Evolutionary conservation across 2,797 vertebrate species (phyloP).

Genomic region (Acropternis orthonyx): DNA sequence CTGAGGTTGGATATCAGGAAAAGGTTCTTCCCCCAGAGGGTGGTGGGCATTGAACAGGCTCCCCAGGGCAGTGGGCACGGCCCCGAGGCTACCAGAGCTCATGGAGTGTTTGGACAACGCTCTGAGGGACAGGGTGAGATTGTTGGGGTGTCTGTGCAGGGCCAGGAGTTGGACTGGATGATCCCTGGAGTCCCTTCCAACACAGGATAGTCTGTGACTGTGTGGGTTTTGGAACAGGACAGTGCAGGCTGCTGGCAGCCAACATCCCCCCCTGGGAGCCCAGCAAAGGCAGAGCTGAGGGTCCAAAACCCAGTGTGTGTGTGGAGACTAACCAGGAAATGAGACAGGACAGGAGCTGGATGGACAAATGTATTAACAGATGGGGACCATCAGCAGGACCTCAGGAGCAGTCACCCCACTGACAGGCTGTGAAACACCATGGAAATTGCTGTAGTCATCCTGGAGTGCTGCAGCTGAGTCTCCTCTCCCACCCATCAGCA

Average conservation of each 20-base stretch:
- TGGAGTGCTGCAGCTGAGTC: not conserved
- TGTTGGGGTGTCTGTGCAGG: not conserved
- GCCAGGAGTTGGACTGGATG: rapidly evolving
- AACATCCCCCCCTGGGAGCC: not conserved
- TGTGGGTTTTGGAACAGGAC: not conserved
- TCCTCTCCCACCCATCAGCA: rapidly evolving
- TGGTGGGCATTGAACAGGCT: not conserved
- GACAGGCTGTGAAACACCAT: not conserved
- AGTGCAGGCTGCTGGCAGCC: not conserved
- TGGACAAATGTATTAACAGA: not conserved
- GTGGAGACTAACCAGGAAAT: not conserved
- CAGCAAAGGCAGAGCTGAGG: not conserved
- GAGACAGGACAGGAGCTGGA: not conserved
- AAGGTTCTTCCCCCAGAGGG: not conserved
- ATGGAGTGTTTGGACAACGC: rapidly evolving
- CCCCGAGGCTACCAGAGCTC: not conserved
- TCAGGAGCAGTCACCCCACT: not conserved
- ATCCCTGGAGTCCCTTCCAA: not conserved
- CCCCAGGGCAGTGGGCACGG: not conserved
- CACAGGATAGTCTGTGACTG: not conserved
- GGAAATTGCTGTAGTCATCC: not conserved
- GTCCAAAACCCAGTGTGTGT: not conserved
- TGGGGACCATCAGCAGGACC: not conserved
- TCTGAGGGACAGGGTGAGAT: no score
- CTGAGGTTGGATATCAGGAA: not conserved